Percentiles rank a stretch among this genome's conserved stretches.
Conservation (phyloP, 2,888 invertebrate genomes). For the Limnephilus auricula region DNA sequence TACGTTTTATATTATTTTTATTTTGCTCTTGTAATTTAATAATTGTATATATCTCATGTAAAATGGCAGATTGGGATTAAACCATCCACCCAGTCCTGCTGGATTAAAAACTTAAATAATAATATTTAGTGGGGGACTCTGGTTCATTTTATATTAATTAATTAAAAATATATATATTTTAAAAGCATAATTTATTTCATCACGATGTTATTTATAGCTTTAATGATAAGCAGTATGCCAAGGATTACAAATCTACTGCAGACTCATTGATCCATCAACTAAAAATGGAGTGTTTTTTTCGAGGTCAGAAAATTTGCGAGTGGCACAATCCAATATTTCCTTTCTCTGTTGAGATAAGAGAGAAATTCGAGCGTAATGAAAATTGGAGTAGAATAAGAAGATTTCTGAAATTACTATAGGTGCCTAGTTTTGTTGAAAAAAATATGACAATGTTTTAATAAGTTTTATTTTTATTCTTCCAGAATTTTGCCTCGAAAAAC, state of each 20-base stretch:
- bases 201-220: neutral
- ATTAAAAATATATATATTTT: neutral
- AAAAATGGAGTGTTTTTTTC: neutral
- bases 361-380: neutral
- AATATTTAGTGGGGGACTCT: too few relatives aligned
- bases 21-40: too few relatives aligned
- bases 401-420: neutral
- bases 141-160: neutral
- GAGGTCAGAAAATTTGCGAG: neutral
- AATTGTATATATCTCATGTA: too few relatives aligned
- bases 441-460: neutral
- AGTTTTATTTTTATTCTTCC: conserved; percentile 68
- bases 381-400: neutral
- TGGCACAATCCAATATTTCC: neutral
- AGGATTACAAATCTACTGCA: neutral
- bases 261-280: neutral
- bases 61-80: too few relatives aligned
- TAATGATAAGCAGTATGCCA: neutral
- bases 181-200: too few relatives aligned
- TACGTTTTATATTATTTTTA: too few relatives aligned
- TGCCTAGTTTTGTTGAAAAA: neutral
- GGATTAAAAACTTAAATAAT: too few relatives aligned
- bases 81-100: too few relatives aligned
- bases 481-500: conserved; percentile 87
- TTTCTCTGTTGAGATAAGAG: neutral